These are phyloP conservation scores for Pluvianellus socialis DNA, from an alignment of 2,113 vertebrate species.

Conservation along the genomic window DNA sequence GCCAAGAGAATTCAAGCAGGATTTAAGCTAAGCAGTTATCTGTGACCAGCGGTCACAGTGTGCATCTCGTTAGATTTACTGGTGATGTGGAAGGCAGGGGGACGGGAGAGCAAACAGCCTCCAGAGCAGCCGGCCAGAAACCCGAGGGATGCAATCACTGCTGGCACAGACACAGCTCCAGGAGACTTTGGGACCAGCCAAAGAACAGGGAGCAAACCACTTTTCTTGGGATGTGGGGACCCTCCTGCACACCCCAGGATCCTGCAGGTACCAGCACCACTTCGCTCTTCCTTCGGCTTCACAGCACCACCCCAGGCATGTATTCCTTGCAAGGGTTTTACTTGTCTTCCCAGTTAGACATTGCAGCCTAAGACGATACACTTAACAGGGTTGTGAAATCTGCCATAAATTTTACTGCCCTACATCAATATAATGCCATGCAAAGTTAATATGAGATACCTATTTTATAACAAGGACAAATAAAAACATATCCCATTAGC, in stretches of 20 bases:
- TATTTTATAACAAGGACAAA: slow-evolving; percentile 63
- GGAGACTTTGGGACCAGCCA: background rate
- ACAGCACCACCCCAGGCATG: background rate
- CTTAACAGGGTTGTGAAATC: slow-evolving; percentile 68
- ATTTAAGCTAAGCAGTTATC: slow-evolving; percentile 67
- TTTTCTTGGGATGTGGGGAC: background rate
- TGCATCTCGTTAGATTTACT: background rate
- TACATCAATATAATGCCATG: slow-evolving; percentile 62
- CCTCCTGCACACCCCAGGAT: too few species aligned
- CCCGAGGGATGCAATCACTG: background rate
- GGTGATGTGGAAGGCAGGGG: background rate
- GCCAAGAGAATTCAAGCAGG: slow-evolving; percentile 38
- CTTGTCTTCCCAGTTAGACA: background rate
- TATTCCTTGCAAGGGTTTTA: background rate
- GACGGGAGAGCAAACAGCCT: background rate
- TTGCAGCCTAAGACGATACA: slow-evolving; percentile 6
- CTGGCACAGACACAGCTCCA: background rate
- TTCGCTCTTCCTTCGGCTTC: background rate
- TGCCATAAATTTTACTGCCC: slow-evolving; percentile 56
- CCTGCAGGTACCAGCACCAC: background rate
- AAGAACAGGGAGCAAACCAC: background rate
- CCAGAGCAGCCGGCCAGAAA: background rate
- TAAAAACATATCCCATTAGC: slow-evolving; percentile 67
- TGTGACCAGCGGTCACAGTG: slow-evolving; percentile 24
- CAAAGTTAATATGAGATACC: slow-evolving; percentile 56